Conservation (phyloP, 2,113 vertebrate genomes). For the Protobothrops flavoviridis region DNA sequence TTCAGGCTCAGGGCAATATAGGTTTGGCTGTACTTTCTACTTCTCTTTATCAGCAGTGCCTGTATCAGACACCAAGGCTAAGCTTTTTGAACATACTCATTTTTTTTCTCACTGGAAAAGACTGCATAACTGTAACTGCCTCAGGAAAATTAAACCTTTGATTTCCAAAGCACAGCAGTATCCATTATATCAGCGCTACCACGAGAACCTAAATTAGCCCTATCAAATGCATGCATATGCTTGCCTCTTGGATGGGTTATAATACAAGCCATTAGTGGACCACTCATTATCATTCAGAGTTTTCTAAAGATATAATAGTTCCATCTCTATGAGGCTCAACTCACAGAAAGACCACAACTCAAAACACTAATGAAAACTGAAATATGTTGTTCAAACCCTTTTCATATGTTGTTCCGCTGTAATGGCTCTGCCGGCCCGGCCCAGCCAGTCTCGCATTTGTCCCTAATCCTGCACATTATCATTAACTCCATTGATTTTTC, state of each 20-base stretch:
- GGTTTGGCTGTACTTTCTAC: constrained; percentile 20
- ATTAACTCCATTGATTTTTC: constrained; percentile 10
- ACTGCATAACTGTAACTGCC: constrained; percentile 54
- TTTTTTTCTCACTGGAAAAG: constrained; percentile 50
- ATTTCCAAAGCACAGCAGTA: constrained; percentile 45
- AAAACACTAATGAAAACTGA: constrained; percentile 25
- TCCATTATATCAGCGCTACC: constrained; percentile 44
- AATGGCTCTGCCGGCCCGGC: not conserved
- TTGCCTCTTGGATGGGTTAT: constrained; percentile 26
- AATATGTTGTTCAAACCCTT: constrained; percentile 21
- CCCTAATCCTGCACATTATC: not conserved
- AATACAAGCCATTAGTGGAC: constrained; percentile 1
- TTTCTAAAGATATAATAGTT: constrained; percentile 18
- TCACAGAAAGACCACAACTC: constrained; percentile 42
- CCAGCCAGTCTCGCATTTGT: not conserved
- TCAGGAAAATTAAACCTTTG: constrained; percentile 52
- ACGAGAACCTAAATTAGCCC: constrained; percentile 24
- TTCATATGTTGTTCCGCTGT: not conserved
- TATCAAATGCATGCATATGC: constrained; percentile 49
- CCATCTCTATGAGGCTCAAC: constrained; percentile 22
- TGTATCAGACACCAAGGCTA: constrained; percentile 57
- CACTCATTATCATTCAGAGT: constrained; percentile 4
- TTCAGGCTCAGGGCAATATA: not conserved
- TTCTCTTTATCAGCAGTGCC: not conserved
- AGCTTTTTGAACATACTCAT: constrained; percentile 49